Base-by-base conservation (phyloP, 2,797 vertebrate species). In the Hippocampus kuda region DNA sequence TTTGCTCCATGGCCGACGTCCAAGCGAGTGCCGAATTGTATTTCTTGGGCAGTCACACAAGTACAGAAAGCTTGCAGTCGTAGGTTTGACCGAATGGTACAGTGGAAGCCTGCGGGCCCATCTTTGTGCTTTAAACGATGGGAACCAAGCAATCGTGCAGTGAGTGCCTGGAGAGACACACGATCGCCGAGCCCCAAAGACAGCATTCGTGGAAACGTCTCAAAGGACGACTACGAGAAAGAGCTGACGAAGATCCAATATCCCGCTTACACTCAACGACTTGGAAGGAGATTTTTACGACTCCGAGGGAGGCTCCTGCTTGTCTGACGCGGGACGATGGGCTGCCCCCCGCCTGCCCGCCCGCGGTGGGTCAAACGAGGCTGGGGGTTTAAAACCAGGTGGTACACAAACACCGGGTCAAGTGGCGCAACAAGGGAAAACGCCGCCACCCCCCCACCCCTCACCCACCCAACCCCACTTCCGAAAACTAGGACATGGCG, bases 341-440 rank as follows among this genome's bases (percentile, higher is more conserved):
- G 27, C 27, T 15, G 56, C 26, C 53, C n/a, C 7, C 2, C 11
- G 26, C 34, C 34, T 3, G 34, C 34, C 7, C 34, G 34, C 34
- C 6, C 5, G 34, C 34, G 34, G 26, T 26, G 56, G 24, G 54
- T 4, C n/a, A 26, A 57, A 57, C 15, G 12, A 10, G 56, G 13
- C 13, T 2, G 12, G 54, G 68, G 34, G 54, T 67, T 83, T 84
- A 76, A 85, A 69, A 49, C 4, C 1, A 78, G 81, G 79, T 76
- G 79, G 85, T 61, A 79, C 66, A 66, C 74, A 72, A 75, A 73
- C 73, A 26, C 72, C 59, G 68, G 79, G 77, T 85, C 79, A 84
- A 76, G 77, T 30, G 57, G 64, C 65, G 75, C 77, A 41, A 68
- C 60, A 64, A 75, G 72, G 63, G 73, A 68, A 76, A 72, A 70